Conservation (phyloP, 2,113 vertebrate species). For the Cephalophus harveyi region DNA sequence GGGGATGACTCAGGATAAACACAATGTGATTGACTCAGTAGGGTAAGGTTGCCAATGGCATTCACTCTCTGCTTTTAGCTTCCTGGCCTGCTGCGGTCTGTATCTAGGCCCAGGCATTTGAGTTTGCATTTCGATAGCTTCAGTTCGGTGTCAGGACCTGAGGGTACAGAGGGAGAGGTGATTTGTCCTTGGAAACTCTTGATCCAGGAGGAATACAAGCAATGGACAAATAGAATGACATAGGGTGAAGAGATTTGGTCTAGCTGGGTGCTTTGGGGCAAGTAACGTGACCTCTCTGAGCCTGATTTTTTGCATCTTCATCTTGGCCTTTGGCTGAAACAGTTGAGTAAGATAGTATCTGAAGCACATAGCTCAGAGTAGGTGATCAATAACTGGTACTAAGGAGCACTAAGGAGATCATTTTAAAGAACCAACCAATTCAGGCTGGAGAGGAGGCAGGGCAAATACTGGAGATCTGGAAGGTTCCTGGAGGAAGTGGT, state of each 20-base stretch:
- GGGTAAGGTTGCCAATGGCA: not conserved
- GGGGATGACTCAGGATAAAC: not conserved
- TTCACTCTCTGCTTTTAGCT: not conserved
- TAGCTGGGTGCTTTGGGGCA: not conserved
- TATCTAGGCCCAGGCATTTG: not conserved
- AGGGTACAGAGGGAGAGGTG: not conserved
- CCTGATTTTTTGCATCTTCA: not conserved
- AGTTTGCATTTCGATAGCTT: not conserved
- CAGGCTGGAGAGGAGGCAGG: not conserved
- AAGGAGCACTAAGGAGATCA: not conserved
- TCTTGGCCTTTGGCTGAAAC: not conserved
- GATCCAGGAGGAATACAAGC: not conserved
- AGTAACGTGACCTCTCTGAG: not conserved
- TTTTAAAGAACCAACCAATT: not conserved
- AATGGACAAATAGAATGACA: not conserved
- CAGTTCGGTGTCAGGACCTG: not conserved
- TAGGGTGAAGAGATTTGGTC: not conserved
- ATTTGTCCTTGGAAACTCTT: not conserved
- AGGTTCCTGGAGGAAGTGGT: not conserved
- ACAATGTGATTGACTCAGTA: not conserved
- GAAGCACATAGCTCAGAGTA: not conserved
- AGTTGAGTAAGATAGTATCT: not conserved
- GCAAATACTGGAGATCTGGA: fast-evolving
- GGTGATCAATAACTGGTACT: not conserved
- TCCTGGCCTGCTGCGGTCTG: not conserved